Conservation (phyloP, 2,113 vertebrate species). For the Aplodontia rufa region DNA sequence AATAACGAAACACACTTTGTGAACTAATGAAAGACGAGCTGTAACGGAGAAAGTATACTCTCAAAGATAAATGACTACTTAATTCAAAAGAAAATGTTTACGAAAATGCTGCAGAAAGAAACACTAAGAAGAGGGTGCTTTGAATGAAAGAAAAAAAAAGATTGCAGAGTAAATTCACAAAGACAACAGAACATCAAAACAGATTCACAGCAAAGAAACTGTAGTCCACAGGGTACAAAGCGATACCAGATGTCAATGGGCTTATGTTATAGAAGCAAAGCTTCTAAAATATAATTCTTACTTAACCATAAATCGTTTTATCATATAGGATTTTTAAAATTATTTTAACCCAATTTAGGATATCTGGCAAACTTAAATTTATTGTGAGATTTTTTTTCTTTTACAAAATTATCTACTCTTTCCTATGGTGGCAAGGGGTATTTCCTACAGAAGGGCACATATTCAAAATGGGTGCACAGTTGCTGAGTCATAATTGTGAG, state of each 20-base stretch:
- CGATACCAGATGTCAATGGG: background rate
- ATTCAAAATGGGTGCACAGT: background rate
- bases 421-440: background rate
- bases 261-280: conserved; percentile 6
- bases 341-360: conserved; percentile 21
- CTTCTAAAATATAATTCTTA: background rate
- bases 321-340: background rate
- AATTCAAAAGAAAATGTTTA: background rate
- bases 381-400: background rate
- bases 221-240: background rate
- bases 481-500: background rate
- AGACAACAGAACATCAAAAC: background rate
- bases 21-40: background rate
- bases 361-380: background rate
- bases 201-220: background rate
- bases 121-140: background rate
- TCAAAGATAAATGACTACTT: background rate
- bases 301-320: background rate
- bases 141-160: background rate
- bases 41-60: background rate
- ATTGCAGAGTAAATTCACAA: background rate
- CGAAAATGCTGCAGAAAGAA: background rate
- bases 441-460: rapidly evolving
- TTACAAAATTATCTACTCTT: background rate
- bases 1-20: background rate